Evolutionary conservation across 2,888 invertebrate species (phyloP).

Genomic region (Strigamia crassipes): DNA sequence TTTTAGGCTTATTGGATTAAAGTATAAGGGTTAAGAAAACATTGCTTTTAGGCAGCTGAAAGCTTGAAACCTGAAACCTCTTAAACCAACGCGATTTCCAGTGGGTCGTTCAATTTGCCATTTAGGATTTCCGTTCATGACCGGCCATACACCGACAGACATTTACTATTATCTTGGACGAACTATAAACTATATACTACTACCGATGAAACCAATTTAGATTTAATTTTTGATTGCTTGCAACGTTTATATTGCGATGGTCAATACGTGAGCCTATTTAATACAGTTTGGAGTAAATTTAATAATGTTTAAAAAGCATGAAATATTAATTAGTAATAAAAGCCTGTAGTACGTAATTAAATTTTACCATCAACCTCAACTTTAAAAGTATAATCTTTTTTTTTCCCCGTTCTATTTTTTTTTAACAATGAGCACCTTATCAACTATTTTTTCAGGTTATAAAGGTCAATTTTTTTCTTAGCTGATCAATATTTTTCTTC

Average conservation of each 20-base stretch:
- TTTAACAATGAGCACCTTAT: neutral
- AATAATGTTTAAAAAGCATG: neutral
- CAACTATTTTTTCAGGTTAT: neutral
- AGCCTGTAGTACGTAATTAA: neutral
- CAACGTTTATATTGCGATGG: neutral
- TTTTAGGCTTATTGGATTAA: too few species aligned
- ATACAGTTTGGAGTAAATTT: neutral
- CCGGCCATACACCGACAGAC: too few species aligned
- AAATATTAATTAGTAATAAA: too few species aligned
- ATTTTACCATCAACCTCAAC: neutral
- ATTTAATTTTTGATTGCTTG: neutral
- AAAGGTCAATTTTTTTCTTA: neutral
- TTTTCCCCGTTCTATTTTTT: neutral
- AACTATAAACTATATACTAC: too few species aligned
- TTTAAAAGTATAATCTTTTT: neutral
- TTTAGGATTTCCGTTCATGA: too few species aligned
- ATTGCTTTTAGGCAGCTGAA: too few species aligned
- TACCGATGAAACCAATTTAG: too few species aligned
- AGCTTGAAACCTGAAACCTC: too few species aligned
- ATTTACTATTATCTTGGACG: too few species aligned
- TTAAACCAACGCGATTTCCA: too few species aligned
- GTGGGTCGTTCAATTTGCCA: too few species aligned
- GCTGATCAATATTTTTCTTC: neutral
- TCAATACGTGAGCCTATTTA: neutral
- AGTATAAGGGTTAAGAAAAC: too few species aligned